Base-by-base conservation (phyloP, 2,797 vertebrate species). In the Sebastes glaucus region DNA sequence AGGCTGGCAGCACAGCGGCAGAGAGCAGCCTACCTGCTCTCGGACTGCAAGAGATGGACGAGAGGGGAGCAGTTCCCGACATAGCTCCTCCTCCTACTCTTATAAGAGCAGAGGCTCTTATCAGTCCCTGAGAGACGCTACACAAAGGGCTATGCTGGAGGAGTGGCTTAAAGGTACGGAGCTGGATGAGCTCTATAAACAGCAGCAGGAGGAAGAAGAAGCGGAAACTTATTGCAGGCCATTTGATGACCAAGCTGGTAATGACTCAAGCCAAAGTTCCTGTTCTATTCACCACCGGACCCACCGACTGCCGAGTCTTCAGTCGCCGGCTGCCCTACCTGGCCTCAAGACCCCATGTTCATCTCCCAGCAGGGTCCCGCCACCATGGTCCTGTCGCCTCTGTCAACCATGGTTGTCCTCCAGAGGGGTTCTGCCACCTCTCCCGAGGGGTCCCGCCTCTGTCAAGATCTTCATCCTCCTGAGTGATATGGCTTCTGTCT, bases 221-320 rank as follows among this genome's bases (percentile, higher is more conserved):
- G 49, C 3, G 0, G 18, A n/a, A n/a, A 52, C 16, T 18, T 52
- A n/a, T n/a, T 52, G 20, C 18, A 9, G 46, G 46, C 0, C 20
- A n/a, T 52, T 52, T 20, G 46, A 52, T 0, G 20, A 52, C 18
- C 46, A 52, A 20, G 35, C 35, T 35, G 33, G 33, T 13, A 35
- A 35, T 35, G 35, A 13, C 35, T 38, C 35, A 38, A 38, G 35
- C 35, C 35, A 38, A 38, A 38, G 35, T 38, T 38, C 35, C 35
- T 38, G 35, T 38, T 38, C 35, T 38, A 0, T 0, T 38, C 35
- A 14, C 35, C 35, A 38, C 35, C 35, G 2, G 35, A 38, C 35
- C 35, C 35, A 38, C 35, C 35, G 35, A 38, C 35, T 38, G 35
- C 1, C 4, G 1, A 38, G 35, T 38, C 28, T 33, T 33, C 3